Base-by-base conservation (phyloP, 2,888 invertebrate genomes). In the Noctua janthe region DNA sequence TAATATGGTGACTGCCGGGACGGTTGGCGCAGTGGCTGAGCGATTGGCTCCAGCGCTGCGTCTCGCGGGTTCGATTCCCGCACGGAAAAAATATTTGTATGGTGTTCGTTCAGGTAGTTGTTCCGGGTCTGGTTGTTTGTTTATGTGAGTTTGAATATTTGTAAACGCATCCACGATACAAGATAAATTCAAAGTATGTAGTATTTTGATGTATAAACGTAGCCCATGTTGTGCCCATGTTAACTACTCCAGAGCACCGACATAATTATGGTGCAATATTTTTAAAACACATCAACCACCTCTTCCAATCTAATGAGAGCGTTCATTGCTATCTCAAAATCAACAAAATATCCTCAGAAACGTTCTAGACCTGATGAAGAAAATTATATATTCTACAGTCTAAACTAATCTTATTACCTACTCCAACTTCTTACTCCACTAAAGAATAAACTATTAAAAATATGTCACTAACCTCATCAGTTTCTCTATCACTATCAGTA, bases 401-500 rank as follows among this genome's bases (percentile, higher is more conserved):
- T 1, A 64, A 2, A 62, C 6, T 15, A 8, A 35, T 8, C 64
- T 8, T 17, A 35, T 64, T 17, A 1, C 8, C 35, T 17, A 8
- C 17, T 7, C 0, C 8, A 17, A 3, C 35, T 2, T 35, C 64
- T 64, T 35, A 35, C 29, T 17, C 6, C 62, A 8, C 8, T 64
- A 8, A 62, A 13, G 8, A 35, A 78, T 2, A 17, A 70, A 15
- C 3, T 54, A 23, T 11, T 7, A 11, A 64, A 43, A 70, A 17
- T 23, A 43, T 54, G 0, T 23, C 5, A 82, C 95, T 93, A 86
- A 96, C 96, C 95, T 94, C 96, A 91, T 97, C 96, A 87, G 93
- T 85, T 69, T 94, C 94, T 51, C 80, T 86, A 54, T 80, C 84
- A 73, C 74, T 81, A 43, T 85, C 84, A 3, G 62, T 71, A 73